These are phyloP conservation scores for Chorisops tibialis DNA, from an alignment of 2,888 invertebrate genomes.

Conservation along the genomic window DNA sequence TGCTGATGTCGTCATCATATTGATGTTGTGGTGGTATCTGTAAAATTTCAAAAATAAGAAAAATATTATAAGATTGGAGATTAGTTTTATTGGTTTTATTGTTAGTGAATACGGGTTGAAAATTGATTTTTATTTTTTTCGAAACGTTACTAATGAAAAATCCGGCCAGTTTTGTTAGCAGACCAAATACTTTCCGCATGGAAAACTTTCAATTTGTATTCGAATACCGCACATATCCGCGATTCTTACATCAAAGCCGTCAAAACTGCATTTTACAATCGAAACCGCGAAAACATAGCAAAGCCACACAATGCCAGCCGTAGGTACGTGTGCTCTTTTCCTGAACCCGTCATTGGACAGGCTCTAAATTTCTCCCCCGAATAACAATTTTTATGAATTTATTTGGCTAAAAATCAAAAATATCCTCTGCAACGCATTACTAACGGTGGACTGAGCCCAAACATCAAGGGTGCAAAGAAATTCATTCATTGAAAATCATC, in stretches of 20 bases:
- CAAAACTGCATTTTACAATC: conserved; percentile 22
- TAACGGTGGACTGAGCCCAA: conserved; percentile 19
- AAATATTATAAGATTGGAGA: not conserved
- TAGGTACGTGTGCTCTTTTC: not conserved
- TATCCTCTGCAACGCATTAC: conserved; percentile 20
- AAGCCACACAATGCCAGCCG: not conserved
- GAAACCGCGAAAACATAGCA: conserved; percentile 20
- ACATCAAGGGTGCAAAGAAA: conserved; percentile 24
- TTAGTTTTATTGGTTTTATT: too few species aligned
- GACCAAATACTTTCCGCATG: conserved; percentile 6
- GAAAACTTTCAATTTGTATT: conserved; percentile 16
- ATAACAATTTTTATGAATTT: conserved; percentile 2
- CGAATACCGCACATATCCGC: not conserved
- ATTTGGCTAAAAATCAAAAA: conserved; percentile 11
- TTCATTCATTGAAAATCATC: not conserved
- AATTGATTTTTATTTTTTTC: not conserved
- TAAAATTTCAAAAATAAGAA: conserved; percentile 5
- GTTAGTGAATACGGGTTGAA: not conserved
- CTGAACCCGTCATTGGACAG: not conserved
- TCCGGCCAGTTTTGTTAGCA: not conserved
- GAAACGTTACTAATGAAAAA: not conserved
- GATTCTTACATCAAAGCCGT: conserved; percentile 20
- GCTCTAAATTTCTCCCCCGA: too few species aligned
- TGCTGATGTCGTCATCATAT: conserved; percentile 50
- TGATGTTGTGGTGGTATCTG: conserved; percentile 38